phyloP scores from a whole-genome alignment of 2,888 invertebrate genomes.

The Pantelozetes paolii region DNA sequence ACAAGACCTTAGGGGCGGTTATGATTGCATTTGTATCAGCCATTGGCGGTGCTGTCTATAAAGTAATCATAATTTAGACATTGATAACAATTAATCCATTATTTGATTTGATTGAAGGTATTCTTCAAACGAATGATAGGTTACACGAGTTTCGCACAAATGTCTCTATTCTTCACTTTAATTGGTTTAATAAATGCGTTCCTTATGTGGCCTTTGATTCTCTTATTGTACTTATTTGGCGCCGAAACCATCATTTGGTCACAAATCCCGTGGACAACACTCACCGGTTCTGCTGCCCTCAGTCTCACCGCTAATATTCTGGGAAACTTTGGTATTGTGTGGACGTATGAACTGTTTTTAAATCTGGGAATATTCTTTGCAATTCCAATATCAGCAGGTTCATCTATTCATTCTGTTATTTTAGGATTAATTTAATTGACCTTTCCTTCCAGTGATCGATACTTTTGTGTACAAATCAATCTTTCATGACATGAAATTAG shows the following conservation, averaged over 20 bases:
- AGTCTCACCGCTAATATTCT: constrained; percentile 80
- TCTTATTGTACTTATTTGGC: constrained; percentile 68
- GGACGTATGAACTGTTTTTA: constrained; percentile 90
- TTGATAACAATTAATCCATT: background rate
- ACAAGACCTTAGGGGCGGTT: constrained; percentile 75
- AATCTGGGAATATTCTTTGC: constrained; percentile 88
- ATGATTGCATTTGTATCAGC: constrained; percentile 84
- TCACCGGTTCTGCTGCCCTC: constrained; percentile 67
- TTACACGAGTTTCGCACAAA: constrained; percentile 83
- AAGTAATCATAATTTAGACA: constrained; percentile 58
- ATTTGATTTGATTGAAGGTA: constrained; percentile 61
- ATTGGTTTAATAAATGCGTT: constrained; percentile 82
- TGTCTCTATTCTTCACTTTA: constrained; percentile 86
- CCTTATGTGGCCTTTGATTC: constrained; percentile 83
- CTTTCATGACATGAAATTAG: constrained; percentile 89
- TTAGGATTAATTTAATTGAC: background rate
- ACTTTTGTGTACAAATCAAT: constrained; percentile 76
- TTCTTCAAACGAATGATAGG: constrained; percentile 90
- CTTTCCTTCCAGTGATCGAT: constrained; percentile 63
- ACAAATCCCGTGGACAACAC: constrained; percentile 78
- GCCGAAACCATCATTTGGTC: constrained; percentile 77
- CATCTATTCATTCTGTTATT: constrained; percentile 48
- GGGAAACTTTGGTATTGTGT: constrained; percentile 86
- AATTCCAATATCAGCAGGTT: constrained; percentile 90
- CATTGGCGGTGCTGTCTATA: constrained; percentile 87